Evolutionary conservation across 2,113 vertebrate genomes (phyloP).

Genomic region (Phyllostomus hastatus): DNA sequence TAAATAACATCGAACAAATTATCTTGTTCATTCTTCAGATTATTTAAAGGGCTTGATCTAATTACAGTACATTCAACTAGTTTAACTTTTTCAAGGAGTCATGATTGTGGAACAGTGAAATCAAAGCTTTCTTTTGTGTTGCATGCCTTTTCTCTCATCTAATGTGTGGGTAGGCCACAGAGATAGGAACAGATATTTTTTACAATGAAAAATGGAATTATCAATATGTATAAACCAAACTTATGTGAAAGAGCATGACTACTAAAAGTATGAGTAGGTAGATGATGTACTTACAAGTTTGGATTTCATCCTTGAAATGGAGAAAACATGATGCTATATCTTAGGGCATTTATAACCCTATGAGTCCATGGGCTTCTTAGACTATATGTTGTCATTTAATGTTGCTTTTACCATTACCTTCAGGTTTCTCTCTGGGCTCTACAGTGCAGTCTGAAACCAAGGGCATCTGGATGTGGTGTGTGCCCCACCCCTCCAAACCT

Average conservation of each 20-base stretch:
- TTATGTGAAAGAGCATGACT: background rate
- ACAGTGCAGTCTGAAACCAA: constrained; percentile 67
- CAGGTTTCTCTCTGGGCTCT: constrained; percentile 65
- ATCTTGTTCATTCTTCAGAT: background rate
- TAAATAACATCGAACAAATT: background rate
- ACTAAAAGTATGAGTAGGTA: background rate
- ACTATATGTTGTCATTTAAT: background rate
- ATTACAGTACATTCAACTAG: background rate
- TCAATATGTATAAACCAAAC: background rate
- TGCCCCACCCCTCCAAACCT: too few species aligned
- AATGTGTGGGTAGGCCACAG: background rate
- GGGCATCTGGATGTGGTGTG: too few species aligned
- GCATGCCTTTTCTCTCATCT: background rate
- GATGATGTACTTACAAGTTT: background rate
- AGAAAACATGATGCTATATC: background rate
- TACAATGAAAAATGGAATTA: background rate
- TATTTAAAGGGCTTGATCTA: background rate
- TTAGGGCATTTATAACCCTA: background rate
- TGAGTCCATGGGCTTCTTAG: background rate
- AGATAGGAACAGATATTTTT: background rate
- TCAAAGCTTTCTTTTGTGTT: background rate
- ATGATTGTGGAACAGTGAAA: background rate
- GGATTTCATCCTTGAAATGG: background rate
- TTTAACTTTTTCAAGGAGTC: background rate
- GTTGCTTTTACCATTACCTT: background rate